Conservation (phyloP, 2,888 invertebrate species). For the Hololepta plana region DNA sequence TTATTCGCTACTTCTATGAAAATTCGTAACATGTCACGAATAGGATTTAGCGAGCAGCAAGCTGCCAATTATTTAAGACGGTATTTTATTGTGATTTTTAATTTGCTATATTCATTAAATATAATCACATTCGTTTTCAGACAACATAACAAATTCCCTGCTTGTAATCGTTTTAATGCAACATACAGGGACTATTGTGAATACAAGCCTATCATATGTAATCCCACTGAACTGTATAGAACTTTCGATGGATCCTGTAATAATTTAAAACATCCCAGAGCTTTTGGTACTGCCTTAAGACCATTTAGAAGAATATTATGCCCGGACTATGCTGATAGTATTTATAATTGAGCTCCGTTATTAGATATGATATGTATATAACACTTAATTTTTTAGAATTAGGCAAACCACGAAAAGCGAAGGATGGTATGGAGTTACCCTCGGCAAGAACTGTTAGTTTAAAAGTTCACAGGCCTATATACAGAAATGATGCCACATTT, state of each 20-base stretch:
- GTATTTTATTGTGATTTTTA: slow-evolving; percentile 18
- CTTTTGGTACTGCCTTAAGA: slow-evolving; percentile 53
- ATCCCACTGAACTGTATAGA: too few species aligned
- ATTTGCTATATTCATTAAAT: slow-evolving; percentile 19
- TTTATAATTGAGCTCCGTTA: slow-evolving; percentile 12
- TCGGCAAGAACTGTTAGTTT: slow-evolving; percentile 59
- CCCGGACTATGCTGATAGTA: slow-evolving; percentile 61
- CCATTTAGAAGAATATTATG: slow-evolving; percentile 57
- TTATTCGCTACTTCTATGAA: slow-evolving; percentile 43
- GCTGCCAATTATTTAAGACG: slow-evolving; percentile 34
- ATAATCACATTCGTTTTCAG: too few species aligned
- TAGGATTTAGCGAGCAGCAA: slow-evolving; percentile 48
- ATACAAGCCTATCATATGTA: too few species aligned
- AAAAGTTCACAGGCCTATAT: slow-evolving; percentile 53
- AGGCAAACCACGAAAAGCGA: slow-evolving; percentile 40
- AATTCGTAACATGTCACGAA: slow-evolving; percentile 42
- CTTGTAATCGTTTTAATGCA: too few species aligned
- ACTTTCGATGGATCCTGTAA: slow-evolving; percentile 62
- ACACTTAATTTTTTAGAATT: slow-evolving; percentile 28
- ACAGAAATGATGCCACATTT: slow-evolving; percentile 54
- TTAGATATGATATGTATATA: background rate
- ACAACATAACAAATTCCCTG: too few species aligned
- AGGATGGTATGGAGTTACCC: slow-evolving; percentile 38
- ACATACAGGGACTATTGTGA: too few species aligned
- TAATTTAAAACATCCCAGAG: slow-evolving; percentile 40